These are phyloP conservation scores for Clanis bilineata DNA, from an alignment of 2,888 invertebrate species.

Conservation along the genomic window DNA sequence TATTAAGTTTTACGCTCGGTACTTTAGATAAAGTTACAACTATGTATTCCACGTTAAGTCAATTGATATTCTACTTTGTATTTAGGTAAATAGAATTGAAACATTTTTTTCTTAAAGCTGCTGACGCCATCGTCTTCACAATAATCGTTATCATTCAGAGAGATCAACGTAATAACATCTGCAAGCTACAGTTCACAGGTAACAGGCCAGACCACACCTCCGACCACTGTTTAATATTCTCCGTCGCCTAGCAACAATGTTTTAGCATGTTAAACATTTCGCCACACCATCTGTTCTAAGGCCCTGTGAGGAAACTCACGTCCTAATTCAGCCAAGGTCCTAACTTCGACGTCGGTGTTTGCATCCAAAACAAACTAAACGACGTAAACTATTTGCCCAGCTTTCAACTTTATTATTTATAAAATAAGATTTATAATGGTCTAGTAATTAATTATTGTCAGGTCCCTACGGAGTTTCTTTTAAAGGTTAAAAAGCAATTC, in stretches of 20 bases:
- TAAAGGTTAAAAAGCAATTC: neutral
- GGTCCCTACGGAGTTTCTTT: neutral
- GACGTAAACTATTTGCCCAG: constrained; percentile 20
- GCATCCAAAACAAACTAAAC: constrained; percentile 38
- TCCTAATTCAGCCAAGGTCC: constrained; percentile 78
- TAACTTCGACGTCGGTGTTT: constrained; percentile 49
- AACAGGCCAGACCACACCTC: constrained; percentile 3
- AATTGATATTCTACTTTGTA: too few relatives aligned
- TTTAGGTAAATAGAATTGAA: neutral
- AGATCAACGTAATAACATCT: neutral
- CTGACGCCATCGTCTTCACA: neutral
- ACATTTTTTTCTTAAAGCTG: neutral
- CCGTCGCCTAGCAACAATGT: constrained; percentile 46
- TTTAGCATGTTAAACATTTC: constrained; percentile 55
- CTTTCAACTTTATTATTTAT: constrained; percentile 21
- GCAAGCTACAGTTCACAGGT: neutral
- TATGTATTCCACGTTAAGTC: too few relatives aligned
- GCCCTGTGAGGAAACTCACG: constrained; percentile 74
- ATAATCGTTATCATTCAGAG: neutral
- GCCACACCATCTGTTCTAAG: constrained; percentile 71
- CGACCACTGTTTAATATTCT: constrained; percentile 12
- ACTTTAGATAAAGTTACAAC: too few relatives aligned
- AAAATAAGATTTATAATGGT: neutral
- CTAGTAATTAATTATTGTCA: neutral
- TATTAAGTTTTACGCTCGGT: too few relatives aligned